Evolutionary conservation across 1,140 invertebrate species (phyloP).

Genomic region (Teleogryllus occipitalis): DNA sequence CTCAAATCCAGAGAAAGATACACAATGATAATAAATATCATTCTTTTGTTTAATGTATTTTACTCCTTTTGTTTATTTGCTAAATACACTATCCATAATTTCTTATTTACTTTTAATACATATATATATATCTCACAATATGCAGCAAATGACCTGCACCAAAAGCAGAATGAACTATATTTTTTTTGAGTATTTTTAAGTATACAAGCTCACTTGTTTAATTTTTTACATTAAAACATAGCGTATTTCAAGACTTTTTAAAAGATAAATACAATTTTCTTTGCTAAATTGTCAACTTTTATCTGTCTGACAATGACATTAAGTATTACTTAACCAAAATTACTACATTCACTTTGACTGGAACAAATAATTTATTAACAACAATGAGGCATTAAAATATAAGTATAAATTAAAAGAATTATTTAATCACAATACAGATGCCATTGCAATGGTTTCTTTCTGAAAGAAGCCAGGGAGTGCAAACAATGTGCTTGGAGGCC

Average conservation of each 20-base stretch:
- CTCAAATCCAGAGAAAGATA: background rate
- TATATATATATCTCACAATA: background rate
- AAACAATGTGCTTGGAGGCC: constrained; percentile 35
- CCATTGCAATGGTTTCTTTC: background rate
- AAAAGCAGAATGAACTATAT: background rate
- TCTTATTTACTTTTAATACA: background rate
- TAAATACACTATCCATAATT: background rate
- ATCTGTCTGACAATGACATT: background rate
- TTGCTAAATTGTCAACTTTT: background rate
- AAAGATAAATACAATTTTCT: constrained; percentile 7
- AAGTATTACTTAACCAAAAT: background rate
- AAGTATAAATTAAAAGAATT: constrained; percentile 14
- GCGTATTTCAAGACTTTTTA: background rate
- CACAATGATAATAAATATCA: background rate
- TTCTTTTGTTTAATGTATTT: background rate
- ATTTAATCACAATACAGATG: constrained; percentile 1
- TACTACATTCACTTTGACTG: background rate
- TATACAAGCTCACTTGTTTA: constrained; percentile 6
- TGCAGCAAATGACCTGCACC: background rate
- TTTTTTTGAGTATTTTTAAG: background rate
- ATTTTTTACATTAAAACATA: constrained; percentile 4
- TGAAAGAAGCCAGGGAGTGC: constrained; percentile 29
- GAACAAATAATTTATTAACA: background rate
- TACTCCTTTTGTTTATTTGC: background rate
- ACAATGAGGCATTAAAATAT: constrained; percentile 12